Evolutionary conservation across 2,113 vertebrate species (phyloP).

Genomic region (Drymodes brunneopygia): DNA sequence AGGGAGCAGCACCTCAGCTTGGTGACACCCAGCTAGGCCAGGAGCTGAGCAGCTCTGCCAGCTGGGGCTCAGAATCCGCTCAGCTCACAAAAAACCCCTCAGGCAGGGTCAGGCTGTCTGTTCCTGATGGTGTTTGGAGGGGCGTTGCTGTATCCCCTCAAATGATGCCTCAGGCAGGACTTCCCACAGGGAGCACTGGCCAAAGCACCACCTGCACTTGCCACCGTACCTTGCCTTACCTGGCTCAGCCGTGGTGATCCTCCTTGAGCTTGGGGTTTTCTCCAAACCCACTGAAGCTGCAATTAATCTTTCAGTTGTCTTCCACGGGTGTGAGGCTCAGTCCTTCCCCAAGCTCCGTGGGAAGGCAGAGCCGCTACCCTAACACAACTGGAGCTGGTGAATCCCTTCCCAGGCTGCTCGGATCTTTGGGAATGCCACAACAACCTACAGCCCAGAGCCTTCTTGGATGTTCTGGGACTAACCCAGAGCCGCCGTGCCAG

Average conservation of each 20-base stretch:
- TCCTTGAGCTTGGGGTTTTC: background rate
- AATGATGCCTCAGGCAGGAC: background rate
- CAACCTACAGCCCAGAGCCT: background rate
- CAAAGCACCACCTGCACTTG: background rate
- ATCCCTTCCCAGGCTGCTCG: background rate
- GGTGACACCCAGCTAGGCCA: background rate
- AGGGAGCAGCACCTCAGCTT: background rate
- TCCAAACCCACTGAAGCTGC: background rate
- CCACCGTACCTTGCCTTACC: background rate
- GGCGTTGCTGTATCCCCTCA: accelerated
- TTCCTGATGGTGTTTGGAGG: background rate
- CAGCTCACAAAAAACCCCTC: background rate
- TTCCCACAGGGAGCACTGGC: background rate
- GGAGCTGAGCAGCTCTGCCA: background rate
- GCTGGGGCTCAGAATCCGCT: accelerated
- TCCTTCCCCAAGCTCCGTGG: background rate
- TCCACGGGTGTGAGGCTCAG: background rate
- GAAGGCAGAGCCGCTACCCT: background rate
- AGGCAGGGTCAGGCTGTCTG: accelerated
- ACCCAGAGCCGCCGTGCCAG: accelerated
- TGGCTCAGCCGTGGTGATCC: background rate
- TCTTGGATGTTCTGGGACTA: accelerated
- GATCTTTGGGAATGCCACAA: background rate
- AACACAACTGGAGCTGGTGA: background rate
- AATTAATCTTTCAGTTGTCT: background rate